Conservation (phyloP, 2,113 vertebrate genomes). For the Strix aluco region DNA sequence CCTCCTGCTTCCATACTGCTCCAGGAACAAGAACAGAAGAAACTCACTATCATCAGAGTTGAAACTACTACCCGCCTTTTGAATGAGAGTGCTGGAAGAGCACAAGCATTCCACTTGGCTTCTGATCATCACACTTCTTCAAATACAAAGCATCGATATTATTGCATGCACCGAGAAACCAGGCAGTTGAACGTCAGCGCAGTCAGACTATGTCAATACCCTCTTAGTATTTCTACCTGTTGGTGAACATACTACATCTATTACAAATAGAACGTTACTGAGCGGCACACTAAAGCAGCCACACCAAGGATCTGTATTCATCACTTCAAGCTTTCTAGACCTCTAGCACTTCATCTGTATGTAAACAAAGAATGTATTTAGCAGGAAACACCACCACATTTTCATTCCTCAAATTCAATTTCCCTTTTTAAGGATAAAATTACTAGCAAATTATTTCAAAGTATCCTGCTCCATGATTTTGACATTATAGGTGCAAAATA, state of each 20-base stretch:
- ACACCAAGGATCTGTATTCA: background rate
- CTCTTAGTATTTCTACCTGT: accelerated
- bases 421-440: background rate
- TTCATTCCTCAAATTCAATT: background rate
- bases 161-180: accelerated
- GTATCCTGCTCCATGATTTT: background rate
- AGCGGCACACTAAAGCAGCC: background rate
- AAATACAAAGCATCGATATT: background rate
- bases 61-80: background rate
- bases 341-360: background rate
- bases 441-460: background rate
- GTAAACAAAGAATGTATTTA: background rate
- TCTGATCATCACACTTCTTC: background rate
- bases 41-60: background rate
- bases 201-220: background rate
- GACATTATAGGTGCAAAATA: background rate
- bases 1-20: background rate
- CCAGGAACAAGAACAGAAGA: background rate
- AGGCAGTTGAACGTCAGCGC: background rate
- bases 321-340: background rate
- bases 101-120: background rate
- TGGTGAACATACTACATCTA: background rate
- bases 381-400: background rate
- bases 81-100: background rate
- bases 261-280: background rate